Evolutionary conservation across 2,113 vertebrate species (phyloP), one percentile per base, ranked within the genome.

Genomic region (Aix galericulata): DNA sequence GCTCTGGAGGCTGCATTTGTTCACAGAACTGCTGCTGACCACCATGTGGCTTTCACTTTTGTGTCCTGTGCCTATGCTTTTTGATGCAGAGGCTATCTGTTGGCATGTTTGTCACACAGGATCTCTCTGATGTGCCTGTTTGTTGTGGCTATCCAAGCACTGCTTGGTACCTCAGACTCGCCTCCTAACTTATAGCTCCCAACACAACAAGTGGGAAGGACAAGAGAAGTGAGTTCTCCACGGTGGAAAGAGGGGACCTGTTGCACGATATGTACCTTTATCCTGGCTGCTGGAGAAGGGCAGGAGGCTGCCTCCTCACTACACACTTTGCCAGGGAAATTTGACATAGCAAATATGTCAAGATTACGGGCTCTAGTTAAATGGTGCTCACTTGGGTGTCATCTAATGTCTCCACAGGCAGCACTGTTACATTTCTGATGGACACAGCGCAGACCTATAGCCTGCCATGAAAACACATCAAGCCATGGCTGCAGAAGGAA

Each of bases 81-180:
- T 40, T 58, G 32, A 20, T 2, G 4, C 25, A 17, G 16, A 18
- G 29, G 42, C 32, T 55, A 67, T 56, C 36, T 34, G 14, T 44
- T n/a, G 17, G 32, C 2, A 0, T 38, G 16, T 40, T 23, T 81
- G 58, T 32, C 22, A 3, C 14, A 13, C 6, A 31, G 26, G 36
- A n/a, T 20, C 29, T 40, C 29, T 74, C 17, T 20, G 34, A 38
- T 34, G 26, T n/a, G 21, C 20, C 52, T 56, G 21, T 22, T 48
- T 40, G 71, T 20, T 26, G 18, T 46, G 34, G 27, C 27, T 50
- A 11, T 23, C 8, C 23, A 36, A 63, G 46, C 34, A 22, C 27
- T 3, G 8, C 17, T 48, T 7, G 17, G 44, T 64, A 36, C 21
- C 48, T 15, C 20, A 23, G 34, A 36, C 11, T 50, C 29, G 16